Evolutionary conservation across 2,113 vertebrate genomes (phyloP).

Genomic region (Ictalurus punctatus): DNA sequence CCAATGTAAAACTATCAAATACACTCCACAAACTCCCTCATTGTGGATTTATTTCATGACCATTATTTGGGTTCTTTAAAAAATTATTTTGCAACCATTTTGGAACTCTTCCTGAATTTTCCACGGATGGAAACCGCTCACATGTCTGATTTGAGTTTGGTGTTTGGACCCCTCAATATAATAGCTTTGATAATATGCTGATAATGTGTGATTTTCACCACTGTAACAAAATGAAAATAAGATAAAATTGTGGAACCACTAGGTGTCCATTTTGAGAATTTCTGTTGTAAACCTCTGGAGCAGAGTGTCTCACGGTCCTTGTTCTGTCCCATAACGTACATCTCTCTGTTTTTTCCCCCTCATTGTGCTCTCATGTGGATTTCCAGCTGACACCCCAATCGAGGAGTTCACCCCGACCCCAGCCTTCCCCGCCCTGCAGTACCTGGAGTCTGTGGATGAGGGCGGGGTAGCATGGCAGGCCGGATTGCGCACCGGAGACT

Average conservation of each 20-base stretch:
- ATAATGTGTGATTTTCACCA: background rate
- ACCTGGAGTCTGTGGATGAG: slow-evolving; percentile 58
- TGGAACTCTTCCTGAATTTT: background rate
- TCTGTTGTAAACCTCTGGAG: background rate
- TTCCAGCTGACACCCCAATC: slow-evolving; percentile 54
- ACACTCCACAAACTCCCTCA: background rate
- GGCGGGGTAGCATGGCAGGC: slow-evolving; percentile 59
- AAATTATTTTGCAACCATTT: background rate
- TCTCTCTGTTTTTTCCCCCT: background rate
- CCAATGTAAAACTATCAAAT: background rate
- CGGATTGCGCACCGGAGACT: slow-evolving; percentile 56
- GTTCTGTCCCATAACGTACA: background rate
- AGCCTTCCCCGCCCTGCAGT: slow-evolving; percentile 56
- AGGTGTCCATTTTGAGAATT: background rate
- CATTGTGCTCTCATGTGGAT: background rate
- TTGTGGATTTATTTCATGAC: background rate
- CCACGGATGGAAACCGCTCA: no score
- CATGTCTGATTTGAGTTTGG: background rate
- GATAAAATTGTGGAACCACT: background rate
- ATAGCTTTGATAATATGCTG: background rate
- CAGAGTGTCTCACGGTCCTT: background rate
- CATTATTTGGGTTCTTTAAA: background rate
- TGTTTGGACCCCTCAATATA: background rate
- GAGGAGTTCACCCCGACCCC: slow-evolving; percentile 58
- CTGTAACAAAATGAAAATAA: background rate